Evolutionary conservation across 2,888 invertebrate species (phyloP).

Genomic region (Endotricha flammealis): DNA sequence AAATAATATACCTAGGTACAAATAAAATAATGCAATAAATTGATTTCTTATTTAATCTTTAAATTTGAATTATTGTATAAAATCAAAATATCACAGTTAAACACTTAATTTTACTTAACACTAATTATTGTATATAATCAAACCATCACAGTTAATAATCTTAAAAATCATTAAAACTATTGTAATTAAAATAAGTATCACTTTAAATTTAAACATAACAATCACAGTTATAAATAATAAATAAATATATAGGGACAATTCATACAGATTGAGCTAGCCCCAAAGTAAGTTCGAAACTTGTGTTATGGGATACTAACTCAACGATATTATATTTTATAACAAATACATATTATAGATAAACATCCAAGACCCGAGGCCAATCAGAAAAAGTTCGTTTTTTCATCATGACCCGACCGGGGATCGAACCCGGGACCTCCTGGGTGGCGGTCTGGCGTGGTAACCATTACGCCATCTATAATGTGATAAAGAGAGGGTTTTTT

Average conservation of each 20-base stretch:
- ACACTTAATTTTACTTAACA: background rate
- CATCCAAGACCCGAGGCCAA: too few species aligned
- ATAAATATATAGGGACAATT: background rate
- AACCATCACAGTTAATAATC: background rate
- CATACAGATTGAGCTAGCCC: too few species aligned
- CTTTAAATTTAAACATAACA: background rate
- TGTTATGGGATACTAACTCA: too few species aligned
- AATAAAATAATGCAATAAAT: background rate
- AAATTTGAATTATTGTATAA: background rate
- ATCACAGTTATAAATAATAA: background rate
- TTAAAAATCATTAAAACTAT: background rate
- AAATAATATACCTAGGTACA: too few species aligned
- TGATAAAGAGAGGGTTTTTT: slow-evolving; percentile 8
- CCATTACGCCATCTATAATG: slow-evolving; percentile 9
- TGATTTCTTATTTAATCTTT: background rate
- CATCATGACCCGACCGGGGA: too few species aligned
- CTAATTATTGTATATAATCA: background rate
- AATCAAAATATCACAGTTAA: background rate
- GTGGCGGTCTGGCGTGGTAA: too few species aligned
- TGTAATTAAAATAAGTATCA: background rate
- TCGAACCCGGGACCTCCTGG: too few species aligned
- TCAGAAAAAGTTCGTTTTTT: too few species aligned
- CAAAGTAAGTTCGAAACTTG: too few species aligned
- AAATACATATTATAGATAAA: too few species aligned
- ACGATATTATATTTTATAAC: too few species aligned